Conservation (phyloP, 2,113 vertebrate species). For the Pholis gunnellus region DNA sequence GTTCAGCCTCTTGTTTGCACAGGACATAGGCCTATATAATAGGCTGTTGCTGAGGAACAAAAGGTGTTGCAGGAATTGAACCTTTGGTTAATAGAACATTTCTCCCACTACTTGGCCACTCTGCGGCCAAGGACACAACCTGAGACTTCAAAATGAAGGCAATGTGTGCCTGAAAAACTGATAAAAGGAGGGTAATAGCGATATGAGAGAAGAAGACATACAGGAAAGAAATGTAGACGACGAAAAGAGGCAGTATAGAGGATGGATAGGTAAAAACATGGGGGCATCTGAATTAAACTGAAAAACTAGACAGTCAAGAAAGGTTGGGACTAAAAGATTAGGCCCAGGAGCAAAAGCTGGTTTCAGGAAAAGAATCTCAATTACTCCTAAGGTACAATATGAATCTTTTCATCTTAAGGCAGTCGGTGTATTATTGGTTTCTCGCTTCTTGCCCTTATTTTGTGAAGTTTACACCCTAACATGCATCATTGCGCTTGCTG, state of each 20-base stretch:
- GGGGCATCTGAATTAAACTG: constrained; percentile 20
- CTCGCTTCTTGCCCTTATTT: background rate
- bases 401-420: background rate
- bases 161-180: constrained; percentile 53
- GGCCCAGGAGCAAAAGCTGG: background rate
- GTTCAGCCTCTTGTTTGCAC: constrained; percentile 9
- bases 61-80: constrained; percentile 10
- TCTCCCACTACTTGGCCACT: constrained; percentile 8
- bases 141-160: constrained; percentile 45
- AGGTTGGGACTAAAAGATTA: constrained; percentile 6
- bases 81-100: constrained; percentile 11
- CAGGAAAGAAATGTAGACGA: constrained; percentile 53
- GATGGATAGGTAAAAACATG: constrained; percentile 33
- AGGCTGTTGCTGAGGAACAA: background rate
- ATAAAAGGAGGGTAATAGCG: constrained; percentile 68
- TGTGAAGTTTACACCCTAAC: background rate
- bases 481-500: background rate
- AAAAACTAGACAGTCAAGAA: background rate
- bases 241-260: constrained; percentile 52
- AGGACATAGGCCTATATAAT: background rate
- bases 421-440: background rate
- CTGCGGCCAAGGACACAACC: constrained; percentile 39
- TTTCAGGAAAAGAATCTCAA: constrained; percentile 2
- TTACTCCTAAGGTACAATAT: background rate
- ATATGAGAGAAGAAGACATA: constrained; percentile 31